Base-by-base conservation (phyloP, 2,888 invertebrate species). In the Orchestes rusci region DNA sequence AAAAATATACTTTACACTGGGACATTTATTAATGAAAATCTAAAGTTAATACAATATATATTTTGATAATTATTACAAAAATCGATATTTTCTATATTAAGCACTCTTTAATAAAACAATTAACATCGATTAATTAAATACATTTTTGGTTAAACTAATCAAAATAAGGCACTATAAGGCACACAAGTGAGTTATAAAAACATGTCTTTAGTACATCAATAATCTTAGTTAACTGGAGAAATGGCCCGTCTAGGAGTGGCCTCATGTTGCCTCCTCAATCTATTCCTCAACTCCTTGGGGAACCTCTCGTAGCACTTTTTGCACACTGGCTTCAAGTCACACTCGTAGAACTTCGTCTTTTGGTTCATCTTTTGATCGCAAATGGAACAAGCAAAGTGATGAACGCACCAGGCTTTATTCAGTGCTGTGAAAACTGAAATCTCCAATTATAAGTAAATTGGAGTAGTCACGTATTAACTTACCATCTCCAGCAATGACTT, bases 401-500 rank as follows among this genome's bases (percentile, higher is more conserved):
- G 89, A 39, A 93, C 91, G 70, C 97, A 99, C 97, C 97, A 99
- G 32, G 95, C 93, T 72, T 99, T 99, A 72, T 97, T 96, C 65
- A 97, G 73, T 28, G 97, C 96, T 52, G 93, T 94, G 70, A 99
- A 97, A 43, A 94, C 95, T 95, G 71, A 5, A 43, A 19, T 16
- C 7, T 35, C 7, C 27, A n/a, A 19, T 23, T 2, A 13, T 28
- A 28, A 35, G 5, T 30, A 18, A 16, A 19, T 13, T 19, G 23
- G 7, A 7, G 23, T 10, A 5, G 5, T 23, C 10, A 5, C 7
- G 23, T 23, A 10, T 5, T 7, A 23, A 69, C 78, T 73, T 73
- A 95, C 95, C 94, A 73, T 99, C 96, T 34, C 95, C 95, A 45
- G 85, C 83, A 59, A 99, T 95, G 46, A 97, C 95, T 75, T 94